Percentiles rank a stretch among this genome's conserved stretches.
Conservation (phyloP, 2,888 invertebrate species). For the Cordilura impudica region DNA sequence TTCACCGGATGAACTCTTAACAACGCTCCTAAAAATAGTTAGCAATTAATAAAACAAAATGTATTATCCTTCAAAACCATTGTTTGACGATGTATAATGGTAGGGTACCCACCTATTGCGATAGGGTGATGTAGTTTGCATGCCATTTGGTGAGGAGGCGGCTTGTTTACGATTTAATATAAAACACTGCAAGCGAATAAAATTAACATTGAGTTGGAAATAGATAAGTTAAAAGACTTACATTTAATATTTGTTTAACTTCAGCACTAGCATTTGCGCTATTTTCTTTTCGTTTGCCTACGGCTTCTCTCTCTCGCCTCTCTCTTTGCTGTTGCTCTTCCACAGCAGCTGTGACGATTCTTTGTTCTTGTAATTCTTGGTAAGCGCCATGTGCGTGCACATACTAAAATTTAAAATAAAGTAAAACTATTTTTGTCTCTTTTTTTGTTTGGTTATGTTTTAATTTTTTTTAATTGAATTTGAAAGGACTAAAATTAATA, state of each 20-base stretch:
- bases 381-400: conserved; percentile 79
- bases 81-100: background rate
- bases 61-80: no score
- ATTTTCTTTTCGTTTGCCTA: conserved; percentile 95
- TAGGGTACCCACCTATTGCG: conserved; percentile 84
- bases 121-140: conserved; percentile 84
- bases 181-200: conserved; percentile 85
- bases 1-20: conserved; percentile 83
- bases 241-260: conserved; percentile 97
- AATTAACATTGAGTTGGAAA: background rate
- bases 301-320: conserved; percentile 88
- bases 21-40: conserved; percentile 80
- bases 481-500: no score
- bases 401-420: conserved; percentile 71
- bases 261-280: conserved; percentile 97
- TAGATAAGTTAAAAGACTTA: conserved; percentile 70
- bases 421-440: no score
- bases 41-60: background rate
- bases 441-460: no score
- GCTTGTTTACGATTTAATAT: conserved; percentile 89
- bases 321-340: conserved; percentile 85
- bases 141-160: conserved; percentile 83
- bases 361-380: conserved; percentile 92
- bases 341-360: conserved; percentile 79
- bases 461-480: no score